Percentiles rank a stretch among this genome's conserved stretches.
Conservation (phyloP, 1,140 invertebrate genomes). For the Bombus turneri region DNA sequence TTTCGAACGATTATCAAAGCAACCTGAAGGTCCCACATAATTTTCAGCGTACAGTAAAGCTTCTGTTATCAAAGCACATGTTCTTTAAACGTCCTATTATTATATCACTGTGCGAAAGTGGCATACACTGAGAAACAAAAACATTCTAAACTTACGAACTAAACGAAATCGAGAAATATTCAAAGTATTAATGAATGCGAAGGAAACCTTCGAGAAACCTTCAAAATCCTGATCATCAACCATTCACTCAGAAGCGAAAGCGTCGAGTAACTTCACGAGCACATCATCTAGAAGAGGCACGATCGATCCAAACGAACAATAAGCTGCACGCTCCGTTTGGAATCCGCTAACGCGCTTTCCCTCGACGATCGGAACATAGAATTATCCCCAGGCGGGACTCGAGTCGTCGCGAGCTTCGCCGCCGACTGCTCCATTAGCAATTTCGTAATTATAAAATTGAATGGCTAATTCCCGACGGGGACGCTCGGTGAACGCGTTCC, state of each 20-base stretch:
- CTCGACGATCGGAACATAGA: not conserved
- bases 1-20: not conserved
- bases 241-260: not conserved
- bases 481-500: slow-evolving; percentile 36
- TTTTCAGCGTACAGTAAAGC: not conserved
- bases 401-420: not conserved
- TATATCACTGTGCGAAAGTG: not conserved
- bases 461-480: slow-evolving; percentile 66
- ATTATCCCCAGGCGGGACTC: slow-evolving; percentile 10
- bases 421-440: slow-evolving; percentile 76
- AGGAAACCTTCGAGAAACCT: no score
- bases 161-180: no score
- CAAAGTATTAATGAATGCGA: no score
- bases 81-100: not conserved
- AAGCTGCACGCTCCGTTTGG: not conserved
- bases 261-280: not conserved
- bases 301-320: slow-evolving; percentile 34
- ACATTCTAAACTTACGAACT: no score
- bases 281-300: not conserved
- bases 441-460: slow-evolving; percentile 80
- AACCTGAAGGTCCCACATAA: not conserved
- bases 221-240: not conserved
- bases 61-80: not conserved
- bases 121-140: no score
- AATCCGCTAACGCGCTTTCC: not conserved